Conservation (phyloP, 2,113 vertebrate genomes). For the Mixornis gularis region DNA sequence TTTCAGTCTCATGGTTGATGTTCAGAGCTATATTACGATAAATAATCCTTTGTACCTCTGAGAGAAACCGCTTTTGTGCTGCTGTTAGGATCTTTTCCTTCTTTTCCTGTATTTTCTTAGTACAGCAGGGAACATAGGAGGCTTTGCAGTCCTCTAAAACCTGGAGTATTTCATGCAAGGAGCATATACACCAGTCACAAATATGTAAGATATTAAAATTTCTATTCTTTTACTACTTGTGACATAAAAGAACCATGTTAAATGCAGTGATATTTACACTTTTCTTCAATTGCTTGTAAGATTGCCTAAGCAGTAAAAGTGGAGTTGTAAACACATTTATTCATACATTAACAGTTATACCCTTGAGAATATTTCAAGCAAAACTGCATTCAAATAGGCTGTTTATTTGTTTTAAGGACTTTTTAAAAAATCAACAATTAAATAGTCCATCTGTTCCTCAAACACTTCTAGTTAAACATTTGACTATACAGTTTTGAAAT, state of each 20-base stretch:
- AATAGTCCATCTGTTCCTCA: conserved; percentile 48
- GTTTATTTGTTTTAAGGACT: conserved; percentile 51
- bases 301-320: conserved; percentile 27
- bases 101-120: background rate
- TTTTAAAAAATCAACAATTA: conserved; percentile 23
- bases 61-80: background rate
- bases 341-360: conserved; percentile 31
- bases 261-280: conserved; percentile 30
- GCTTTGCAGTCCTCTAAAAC: background rate
- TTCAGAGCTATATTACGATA: background rate
- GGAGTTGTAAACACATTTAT: conserved; percentile 32
- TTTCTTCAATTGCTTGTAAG: background rate
- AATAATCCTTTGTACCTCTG: background rate
- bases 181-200: background rate
- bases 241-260: background rate
- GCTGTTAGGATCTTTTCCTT: background rate
- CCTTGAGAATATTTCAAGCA: conserved; percentile 41
- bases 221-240: background rate
- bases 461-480: conserved; percentile 46
- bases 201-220: background rate
- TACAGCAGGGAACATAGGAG: background rate
- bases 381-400: conserved; percentile 47
- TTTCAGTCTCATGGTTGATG: background rate
- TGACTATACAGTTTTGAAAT: conserved; percentile 22
- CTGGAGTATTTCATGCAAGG: background rate